Base-by-base conservation (phyloP, 2,888 invertebrate genomes). In the Eristalis arbustorum region DNA sequence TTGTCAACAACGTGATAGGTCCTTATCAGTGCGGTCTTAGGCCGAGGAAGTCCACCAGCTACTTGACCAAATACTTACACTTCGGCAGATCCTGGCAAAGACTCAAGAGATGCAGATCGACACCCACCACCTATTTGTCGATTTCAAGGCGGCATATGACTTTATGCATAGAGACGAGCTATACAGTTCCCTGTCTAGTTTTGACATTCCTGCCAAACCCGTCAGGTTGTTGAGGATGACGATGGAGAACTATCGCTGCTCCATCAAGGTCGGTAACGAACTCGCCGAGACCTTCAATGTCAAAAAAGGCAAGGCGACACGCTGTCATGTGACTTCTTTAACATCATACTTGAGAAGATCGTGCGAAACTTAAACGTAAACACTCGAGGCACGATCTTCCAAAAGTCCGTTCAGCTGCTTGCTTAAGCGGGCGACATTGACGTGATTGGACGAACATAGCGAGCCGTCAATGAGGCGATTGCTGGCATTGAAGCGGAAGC, bases 31-130 rank as follows among this genome's bases (percentile, higher is more conserved):
- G 34, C 6, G 34, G 34, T 6, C 6, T 34, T 34, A 34, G 5
- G 34, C 2, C 34, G 14, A n/a, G 49, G 5, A 49, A 49, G 5
- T 49, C 18, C 18, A 49, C 49, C 14, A 49, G n/a, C n/a, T n/a
- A n/a, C n/a, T 63, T 18, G 63, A 63, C 63, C 34, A 63, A 63
- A 63, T 34, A n/a, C 37, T 18, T 5, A 63, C 63, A 63, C 18
- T 18, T 1, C n/a, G n/a, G 63, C 37, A 62, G 28, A 25, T 25
- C 37, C 10, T 34, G 22, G 37, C 37, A 18, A 64, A 64, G 11
- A 4, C 34, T 37, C 23, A 37, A 3, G 22, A 64, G 22, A 2
- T 22, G 8, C 63, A 37, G 37, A 18, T 64, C 63, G 37, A 37
- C 22, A 37, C 23, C n/a, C 63, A 40, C 34, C 63, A 37, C 34